Evolutionary conservation across 37 sponge, comb jelly and placozoan species (phyloP), one percentile per base, ranked within the genome.

Genomic region (Cladorhizidae sp.): DNA sequence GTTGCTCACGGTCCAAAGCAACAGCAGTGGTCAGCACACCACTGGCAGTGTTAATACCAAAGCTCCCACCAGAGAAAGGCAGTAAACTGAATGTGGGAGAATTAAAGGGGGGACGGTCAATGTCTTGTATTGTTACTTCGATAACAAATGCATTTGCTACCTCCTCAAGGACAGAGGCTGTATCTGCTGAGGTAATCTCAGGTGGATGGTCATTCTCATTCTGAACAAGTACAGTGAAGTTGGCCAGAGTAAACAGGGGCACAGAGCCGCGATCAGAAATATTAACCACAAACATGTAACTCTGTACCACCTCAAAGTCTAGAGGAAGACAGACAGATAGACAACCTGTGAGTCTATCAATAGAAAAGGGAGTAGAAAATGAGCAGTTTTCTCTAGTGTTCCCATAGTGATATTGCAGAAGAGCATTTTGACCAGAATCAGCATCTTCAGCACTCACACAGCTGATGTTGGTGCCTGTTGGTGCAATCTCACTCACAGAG

Each of bases 161-260:
- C 33, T 85, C 78, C 52, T 90, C 94, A 18, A 55, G 6, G 8
- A 85, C 91, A 56, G 45, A 33, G 5, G 92, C 95, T 75, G 58
- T 58, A 40, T 23, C 62, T 5, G 45, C 8, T 6, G 84, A 67
- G 5, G 64, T 74, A 35, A 88, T 72, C 7, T 75, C 70, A 26
- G 95, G 95, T 18, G 40, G 37, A 35, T 94, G 84, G 79, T 91
- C 92, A 67, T 94, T 94, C n/a, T 88, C 88, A 71, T 94, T 88
- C 6, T 67, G 21, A 3, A 94, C 80, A 14, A 31, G 52, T 0
- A 91, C 76, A n/a, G 63, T 80, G n/a, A 94, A 33, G 32, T 49
- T 85, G 6, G 58, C 77, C 40, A 29, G 29, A 38, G 38, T 77
- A 49, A 39, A 49, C 23, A 76, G 42, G 1, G 7, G 15, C 42